Percentiles rank a stretch among this genome's conserved stretches.
These are phyloP conservation scores for Taphrorychus bicolor DNA, from an alignment of 2,888 invertebrate genomes.

Conservation along the genomic window DNA sequence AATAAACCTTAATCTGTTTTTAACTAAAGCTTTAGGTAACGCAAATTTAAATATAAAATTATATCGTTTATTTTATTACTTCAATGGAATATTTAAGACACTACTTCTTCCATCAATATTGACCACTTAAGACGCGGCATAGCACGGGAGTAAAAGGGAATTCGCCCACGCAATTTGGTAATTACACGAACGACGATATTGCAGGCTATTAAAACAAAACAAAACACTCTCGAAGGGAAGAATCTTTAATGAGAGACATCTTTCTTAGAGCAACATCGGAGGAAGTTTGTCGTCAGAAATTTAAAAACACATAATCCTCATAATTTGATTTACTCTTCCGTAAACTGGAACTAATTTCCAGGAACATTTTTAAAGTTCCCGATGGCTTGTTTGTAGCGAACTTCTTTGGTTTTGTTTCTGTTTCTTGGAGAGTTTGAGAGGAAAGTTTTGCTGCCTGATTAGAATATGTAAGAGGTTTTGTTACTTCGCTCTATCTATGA, in stretches of 20 bases:
- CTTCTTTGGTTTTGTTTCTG: constrained; percentile 21
- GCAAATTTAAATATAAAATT: no score
- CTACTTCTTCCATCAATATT: background rate
- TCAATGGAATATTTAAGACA: no score
- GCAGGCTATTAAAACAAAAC: no score
- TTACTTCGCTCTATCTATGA: background rate
- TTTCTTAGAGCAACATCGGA: background rate
- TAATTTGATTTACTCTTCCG: constrained; percentile 6
- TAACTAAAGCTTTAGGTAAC: background rate
- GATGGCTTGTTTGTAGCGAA: constrained; percentile 3
- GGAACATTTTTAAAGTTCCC: constrained; percentile 5
- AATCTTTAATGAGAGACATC: constrained; percentile 3
- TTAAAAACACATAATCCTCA: constrained; percentile 5
- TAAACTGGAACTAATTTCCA: constrained; percentile 8
- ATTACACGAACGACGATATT: background rate
- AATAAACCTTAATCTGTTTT: no score
- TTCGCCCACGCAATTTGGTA: background rate
- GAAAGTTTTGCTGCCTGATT: constrained; percentile 21
- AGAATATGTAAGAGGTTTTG: constrained; percentile 18
- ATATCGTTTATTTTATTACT: no score
- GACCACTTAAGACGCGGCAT: background rate
- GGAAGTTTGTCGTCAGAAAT: constrained; percentile 3
- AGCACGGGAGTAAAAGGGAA: background rate
- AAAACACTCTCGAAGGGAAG: background rate
- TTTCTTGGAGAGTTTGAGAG: constrained; percentile 19